A percentile compares a stretch with the other conserved stretches of the same genome.
These are phyloP conservation scores for Amphimallon solstitiale DNA, from an alignment of 2,888 invertebrate genomes.

Conservation along the genomic window DNA sequence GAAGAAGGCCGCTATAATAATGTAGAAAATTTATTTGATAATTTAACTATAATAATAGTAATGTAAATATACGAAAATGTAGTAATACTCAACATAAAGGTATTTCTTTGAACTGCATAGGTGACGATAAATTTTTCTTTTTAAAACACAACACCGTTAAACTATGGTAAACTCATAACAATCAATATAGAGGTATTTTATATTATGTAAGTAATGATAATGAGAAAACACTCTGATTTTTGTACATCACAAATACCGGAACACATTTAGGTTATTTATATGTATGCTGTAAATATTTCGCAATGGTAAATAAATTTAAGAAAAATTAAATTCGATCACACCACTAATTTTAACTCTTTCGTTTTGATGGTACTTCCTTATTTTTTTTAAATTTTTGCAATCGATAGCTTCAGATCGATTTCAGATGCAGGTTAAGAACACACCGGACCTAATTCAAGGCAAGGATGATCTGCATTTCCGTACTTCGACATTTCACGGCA, in stretches of 20 bases:
- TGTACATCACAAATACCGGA: slow-evolving; percentile 57
- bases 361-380: slow-evolving; percentile 41
- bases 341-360: slow-evolving; percentile 17
- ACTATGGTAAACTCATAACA: slow-evolving; percentile 39
- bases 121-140: slow-evolving; percentile 36
- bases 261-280: slow-evolving; percentile 56
- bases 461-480: slow-evolving; percentile 33
- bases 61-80: slow-evolving; percentile 24
- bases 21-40: slow-evolving; percentile 5
- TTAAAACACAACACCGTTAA: slow-evolving; percentile 38
- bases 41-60: neutral
- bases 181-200: slow-evolving; percentile 32
- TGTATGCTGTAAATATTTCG: slow-evolving; percentile 30
- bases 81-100: slow-evolving; percentile 28
- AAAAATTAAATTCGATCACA: slow-evolving; percentile 32
- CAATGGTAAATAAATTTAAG: slow-evolving; percentile 40
- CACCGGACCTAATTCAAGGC: slow-evolving; percentile 35
- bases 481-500: slow-evolving; percentile 19
- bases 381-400: slow-evolving; percentile 41
- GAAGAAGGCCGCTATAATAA: slow-evolving; percentile 36
- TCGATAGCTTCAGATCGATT: slow-evolving; percentile 61
- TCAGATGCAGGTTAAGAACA: slow-evolving; percentile 40
- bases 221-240: slow-evolving; percentile 34
- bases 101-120: slow-evolving; percentile 42
- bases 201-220: slow-evolving; percentile 26